Percentiles rank a stretch among this genome's conserved stretches.
These are phyloP conservation scores for Genyomyrus donnyi DNA, from an alignment of 2,113 vertebrate genomes.

Conservation along the genomic window DNA sequence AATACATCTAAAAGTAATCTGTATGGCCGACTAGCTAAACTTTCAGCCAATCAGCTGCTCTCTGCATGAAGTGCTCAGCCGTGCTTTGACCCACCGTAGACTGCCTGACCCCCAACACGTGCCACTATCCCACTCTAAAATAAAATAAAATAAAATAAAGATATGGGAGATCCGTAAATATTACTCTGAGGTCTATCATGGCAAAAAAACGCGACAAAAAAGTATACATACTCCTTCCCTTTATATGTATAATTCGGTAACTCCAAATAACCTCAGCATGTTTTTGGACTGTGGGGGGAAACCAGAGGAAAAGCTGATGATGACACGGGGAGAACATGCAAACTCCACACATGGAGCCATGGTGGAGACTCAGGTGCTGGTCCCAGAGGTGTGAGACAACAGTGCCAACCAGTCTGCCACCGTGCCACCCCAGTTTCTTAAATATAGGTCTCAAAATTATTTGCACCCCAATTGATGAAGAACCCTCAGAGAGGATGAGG, in stretches of 20 bases:
- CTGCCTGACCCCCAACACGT: neutral
- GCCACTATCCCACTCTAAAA: neutral
- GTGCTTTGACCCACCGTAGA: neutral
- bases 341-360: too few species aligned
- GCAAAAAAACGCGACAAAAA: neutral
- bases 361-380: neutral
- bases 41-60: neutral
- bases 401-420: neutral
- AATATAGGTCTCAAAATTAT: neutral
- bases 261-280: too few species aligned
- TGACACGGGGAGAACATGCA: too few species aligned
- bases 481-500: neutral
- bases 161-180: neutral
- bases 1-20: neutral
- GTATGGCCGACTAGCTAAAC: neutral
- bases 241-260: neutral
- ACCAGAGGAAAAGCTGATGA: too few species aligned
- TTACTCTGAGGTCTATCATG: neutral
- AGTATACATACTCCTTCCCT: too few species aligned
- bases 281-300: too few species aligned
- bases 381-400: neutral
- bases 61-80: constrained; percentile 10
- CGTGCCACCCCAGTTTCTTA: neutral
- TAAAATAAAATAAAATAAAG: neutral
- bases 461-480: neutral